These are phyloP conservation scores for Belonocnema kinseyi DNA, from an alignment of 1,140 invertebrate genomes.

Conservation along the genomic window DNA sequence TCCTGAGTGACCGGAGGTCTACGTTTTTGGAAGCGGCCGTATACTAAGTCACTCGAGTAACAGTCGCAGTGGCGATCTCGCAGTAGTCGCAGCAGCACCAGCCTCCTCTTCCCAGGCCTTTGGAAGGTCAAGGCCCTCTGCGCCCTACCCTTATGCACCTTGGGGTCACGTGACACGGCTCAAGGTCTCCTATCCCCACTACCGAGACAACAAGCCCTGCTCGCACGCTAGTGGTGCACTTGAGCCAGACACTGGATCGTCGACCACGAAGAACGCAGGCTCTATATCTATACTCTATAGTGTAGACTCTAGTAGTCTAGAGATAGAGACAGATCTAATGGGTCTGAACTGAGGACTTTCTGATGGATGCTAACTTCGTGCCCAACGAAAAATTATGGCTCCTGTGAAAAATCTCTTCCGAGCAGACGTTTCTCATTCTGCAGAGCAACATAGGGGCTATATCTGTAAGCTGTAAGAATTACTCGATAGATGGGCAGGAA, in stretches of 20 bases:
- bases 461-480: background rate
- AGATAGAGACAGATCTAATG: background rate
- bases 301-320: background rate
- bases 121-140: conserved; percentile 75
- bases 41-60: conserved; percentile 58
- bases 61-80: conserved; percentile 44
- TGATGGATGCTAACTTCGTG: background rate
- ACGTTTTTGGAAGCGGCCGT: conserved; percentile 68
- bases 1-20: conserved; percentile 50
- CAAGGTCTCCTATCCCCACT: conserved; percentile 75
- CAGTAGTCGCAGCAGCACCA: conserved; percentile 56
- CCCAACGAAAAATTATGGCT: background rate
- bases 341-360: background rate
- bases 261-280: background rate
- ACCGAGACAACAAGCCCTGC: conserved; percentile 42
- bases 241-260: conserved; percentile 27
- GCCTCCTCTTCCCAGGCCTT: conserved; percentile 52
- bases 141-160: conserved; percentile 73
- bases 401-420: background rate
- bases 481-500: background rate
- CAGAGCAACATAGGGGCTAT: background rate
- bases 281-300: background rate
- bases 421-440: too few relatives aligned
- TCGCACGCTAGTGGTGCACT: conserved; percentile 40
- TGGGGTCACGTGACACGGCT: conserved; percentile 73